Evolutionary conservation across 2,113 vertebrate species (phyloP), one percentile per base, ranked within the genome.

Genomic region (Oncorhynchus mykiss): DNA sequence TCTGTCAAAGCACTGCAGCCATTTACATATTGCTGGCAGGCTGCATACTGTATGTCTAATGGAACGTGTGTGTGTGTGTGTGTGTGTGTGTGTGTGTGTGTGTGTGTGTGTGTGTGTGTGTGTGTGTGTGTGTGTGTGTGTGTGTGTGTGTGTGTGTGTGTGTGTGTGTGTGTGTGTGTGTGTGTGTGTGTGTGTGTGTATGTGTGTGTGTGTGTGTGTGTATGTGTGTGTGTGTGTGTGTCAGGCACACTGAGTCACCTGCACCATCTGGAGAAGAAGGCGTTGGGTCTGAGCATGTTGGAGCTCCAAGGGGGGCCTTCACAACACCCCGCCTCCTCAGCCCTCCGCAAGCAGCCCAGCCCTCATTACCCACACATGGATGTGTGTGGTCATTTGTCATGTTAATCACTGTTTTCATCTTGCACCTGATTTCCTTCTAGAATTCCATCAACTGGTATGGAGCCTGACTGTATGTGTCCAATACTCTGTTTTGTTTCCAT

Each of bases 211-310:
- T 51, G 39, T 20, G 39, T 51, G 69, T 49, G 18, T 51, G 9
- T 66, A 12, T 51, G 34, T 70, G 18, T 24, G 48, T 70, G 69
- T 51, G 68, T 22, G 65, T 13, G 39, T 62, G 45, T 54, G 64
- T 5, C 66, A 76, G 78, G 70, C 77, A 79, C 74, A 67, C 75
- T 68, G 85, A 87, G 85, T 89, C 88, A 91, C 89, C 88, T 86
- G 82, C 85, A 91, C 92, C 93, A 94, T 93, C 91, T 93, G 92
- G 90, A 91, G 82, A 82, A 87, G 76, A 84, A 83, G 83, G 72
- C 82, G 79, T 34, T 54, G 87, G 86, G 85, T 80, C 51, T 76
- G 84, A 86, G 86, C 89, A 91, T 91, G 88, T 87, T 91, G 91
- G 70, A 76, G 79, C 89, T 78, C 90, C 85, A 86, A 84, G 85